These are phyloP conservation scores for Aricia agestis DNA, from an alignment of 1,140 invertebrate species.

Conservation along the genomic window DNA sequence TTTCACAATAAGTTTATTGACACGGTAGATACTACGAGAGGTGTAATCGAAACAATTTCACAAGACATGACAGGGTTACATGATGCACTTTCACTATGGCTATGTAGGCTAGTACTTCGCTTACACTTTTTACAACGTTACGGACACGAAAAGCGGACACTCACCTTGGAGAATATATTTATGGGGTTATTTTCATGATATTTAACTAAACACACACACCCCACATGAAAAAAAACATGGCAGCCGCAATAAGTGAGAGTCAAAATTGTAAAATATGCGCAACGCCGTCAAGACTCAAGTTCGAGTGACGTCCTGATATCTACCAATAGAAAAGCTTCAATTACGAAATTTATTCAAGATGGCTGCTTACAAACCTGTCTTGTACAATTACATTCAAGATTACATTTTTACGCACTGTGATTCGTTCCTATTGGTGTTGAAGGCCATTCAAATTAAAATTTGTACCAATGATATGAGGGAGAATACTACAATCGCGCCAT, in stretches of 20 bases:
- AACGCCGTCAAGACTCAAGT: conserved; percentile 70
- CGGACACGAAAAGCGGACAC: conserved; percentile 39
- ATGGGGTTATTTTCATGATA: conserved; percentile 70
- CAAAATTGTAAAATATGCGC: conserved; percentile 69
- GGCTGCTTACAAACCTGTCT: conserved; percentile 49
- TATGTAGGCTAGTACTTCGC: conserved; percentile 25
- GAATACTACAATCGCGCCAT: conserved; percentile 19
- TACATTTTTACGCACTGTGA: conserved; percentile 34
- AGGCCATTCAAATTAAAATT: conserved; percentile 13
- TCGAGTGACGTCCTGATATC: conserved; percentile 57
- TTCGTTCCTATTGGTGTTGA: conserved; percentile 46
- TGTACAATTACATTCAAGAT: conserved; percentile 40
- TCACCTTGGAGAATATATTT: conserved; percentile 66
- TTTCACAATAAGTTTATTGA: conserved; percentile 18
- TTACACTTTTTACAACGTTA: conserved; percentile 33
- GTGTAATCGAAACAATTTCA: conserved; percentile 67
- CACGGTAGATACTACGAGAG: conserved; percentile 6
- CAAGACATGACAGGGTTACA: conserved; percentile 70
- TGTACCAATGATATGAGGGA: conserved; percentile 7
- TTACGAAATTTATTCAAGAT: conserved; percentile 63
- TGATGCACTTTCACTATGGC: conserved; percentile 73
- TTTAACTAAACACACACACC: conserved; percentile 69
- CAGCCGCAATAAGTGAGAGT: conserved; percentile 71
- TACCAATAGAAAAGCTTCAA: conserved; percentile 54
- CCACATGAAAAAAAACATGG: conserved; percentile 76